Conservation (phyloP, 1,140 invertebrate species). For the Leptinotarsa undecemlineata region DNA sequence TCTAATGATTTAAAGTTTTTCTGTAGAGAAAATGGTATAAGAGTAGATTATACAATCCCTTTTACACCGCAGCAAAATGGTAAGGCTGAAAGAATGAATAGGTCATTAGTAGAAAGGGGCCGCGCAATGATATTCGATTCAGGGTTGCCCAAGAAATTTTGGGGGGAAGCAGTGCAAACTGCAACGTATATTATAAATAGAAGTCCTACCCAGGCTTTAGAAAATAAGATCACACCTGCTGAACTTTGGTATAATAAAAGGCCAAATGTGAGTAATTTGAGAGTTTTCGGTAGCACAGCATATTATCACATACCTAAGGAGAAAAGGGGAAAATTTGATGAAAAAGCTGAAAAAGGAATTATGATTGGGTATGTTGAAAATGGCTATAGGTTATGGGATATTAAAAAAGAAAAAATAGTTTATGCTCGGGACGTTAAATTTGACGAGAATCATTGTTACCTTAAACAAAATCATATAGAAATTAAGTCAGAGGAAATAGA, state of each 20-base stretch:
- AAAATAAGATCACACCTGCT: slow-evolving; percentile 13
- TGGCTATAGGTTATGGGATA: slow-evolving; percentile 32
- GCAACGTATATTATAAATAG: slow-evolving; percentile 26
- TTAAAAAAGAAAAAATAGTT: slow-evolving; percentile 32
- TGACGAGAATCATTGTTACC: slow-evolving; percentile 35
- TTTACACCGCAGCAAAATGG: slow-evolving; percentile 60
- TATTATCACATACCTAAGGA: slow-evolving; percentile 47
- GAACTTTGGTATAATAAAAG: slow-evolving; percentile 42
- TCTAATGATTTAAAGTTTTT: slow-evolving; percentile 40
- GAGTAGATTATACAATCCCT: slow-evolving; percentile 43
- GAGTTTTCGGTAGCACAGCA: slow-evolving; percentile 45
- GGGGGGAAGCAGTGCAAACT: slow-evolving; percentile 36
- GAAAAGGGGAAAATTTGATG: slow-evolving; percentile 39
- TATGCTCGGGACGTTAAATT: slow-evolving; percentile 34
- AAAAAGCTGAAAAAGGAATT: slow-evolving; percentile 40
- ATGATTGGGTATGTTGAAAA: slow-evolving; percentile 37
- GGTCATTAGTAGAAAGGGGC: slow-evolving; percentile 56
- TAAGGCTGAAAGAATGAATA: slow-evolving; percentile 54
- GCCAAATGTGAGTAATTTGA: slow-evolving; percentile 44
- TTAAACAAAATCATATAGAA: slow-evolving; percentile 23
- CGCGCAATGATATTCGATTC: slow-evolving; percentile 47
- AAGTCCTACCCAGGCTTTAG: slow-evolving; percentile 8
- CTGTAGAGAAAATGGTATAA: slow-evolving; percentile 39
- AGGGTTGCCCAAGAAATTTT: slow-evolving; percentile 34
- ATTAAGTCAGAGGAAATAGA: slow-evolving; percentile 16